Base-by-base conservation (phyloP, 2,888 invertebrate genomes). In the Cantharis lateralis region DNA sequence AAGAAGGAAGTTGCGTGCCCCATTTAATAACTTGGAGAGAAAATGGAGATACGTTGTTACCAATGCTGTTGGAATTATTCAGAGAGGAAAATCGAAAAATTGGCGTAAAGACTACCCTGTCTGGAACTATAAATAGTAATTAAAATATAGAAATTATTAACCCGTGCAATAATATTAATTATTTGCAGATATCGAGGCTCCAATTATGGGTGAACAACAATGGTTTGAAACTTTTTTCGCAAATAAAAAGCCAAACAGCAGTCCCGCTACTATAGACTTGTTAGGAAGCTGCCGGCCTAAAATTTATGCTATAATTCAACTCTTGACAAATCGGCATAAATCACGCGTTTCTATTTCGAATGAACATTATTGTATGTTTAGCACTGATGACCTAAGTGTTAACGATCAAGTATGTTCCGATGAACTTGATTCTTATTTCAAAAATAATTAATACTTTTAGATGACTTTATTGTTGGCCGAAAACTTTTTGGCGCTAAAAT, bases 21-120 rank as follows among this genome's bases (percentile, higher is more conserved):
- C 88, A 88, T 80, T 81, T 90, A 16, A 87, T 88, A 24, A 89
- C 90, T 1, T 90, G 90, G 90, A 84, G 88, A 77, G 82, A 81
- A 11, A 83, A 83, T 62, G 83, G 83, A 15, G 84, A 82, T 48
- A 86, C 86, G 15, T 80, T 90, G 7, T 76, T 88, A 68, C 84
- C 88, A 0, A 80, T 90, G 62, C 77, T 90, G 24, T 83, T 88
- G 68, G 84, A 81, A 72, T 82, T 88, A 70, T 90, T 90, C 86
- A 84, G 88, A 66, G 84, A 88, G 16, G 89, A 90, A 80, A 89
- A 88, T 81, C 82, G 84, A 20, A 79, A 82, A 61, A 76, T 88
- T 28, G 84, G 84, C 10, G 87, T 87, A 0, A 83, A 85, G 79
- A 83, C 84, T 70, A 84, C 83, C 16, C 24, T 78, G 3, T 79